These are phyloP conservation scores for Eulacestoma nigropectus DNA, from an alignment of 2,113 vertebrate genomes.

Conservation along the genomic window DNA sequence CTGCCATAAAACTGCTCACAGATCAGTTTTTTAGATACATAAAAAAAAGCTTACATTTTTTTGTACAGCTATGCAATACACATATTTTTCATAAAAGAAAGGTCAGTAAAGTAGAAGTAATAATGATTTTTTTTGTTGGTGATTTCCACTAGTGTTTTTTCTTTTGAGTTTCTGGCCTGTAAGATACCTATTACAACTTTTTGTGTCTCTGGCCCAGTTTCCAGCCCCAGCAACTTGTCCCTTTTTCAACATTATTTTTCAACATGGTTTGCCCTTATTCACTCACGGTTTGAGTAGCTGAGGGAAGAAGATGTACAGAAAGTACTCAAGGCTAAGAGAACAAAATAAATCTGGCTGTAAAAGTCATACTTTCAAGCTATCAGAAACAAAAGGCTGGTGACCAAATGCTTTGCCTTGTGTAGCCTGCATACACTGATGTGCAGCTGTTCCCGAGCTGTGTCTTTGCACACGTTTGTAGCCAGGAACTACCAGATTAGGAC, in stretches of 20 bases:
- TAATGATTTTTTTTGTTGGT: not conserved
- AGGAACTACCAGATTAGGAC: not conserved
- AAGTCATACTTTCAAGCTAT: not conserved
- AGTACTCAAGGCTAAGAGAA: not conserved
- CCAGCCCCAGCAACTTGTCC: not conserved
- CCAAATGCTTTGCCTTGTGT: not conserved
- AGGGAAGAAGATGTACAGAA: not conserved
- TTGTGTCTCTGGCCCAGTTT: not conserved
- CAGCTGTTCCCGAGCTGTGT: not conserved
- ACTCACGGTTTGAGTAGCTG: not conserved
- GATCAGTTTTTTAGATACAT: not conserved
- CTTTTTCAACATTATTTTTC: not conserved
- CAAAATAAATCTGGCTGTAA: not conserved
- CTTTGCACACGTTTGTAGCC: not conserved
- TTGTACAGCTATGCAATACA: not conserved
- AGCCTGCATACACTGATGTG: not conserved
- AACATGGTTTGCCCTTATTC: not conserved
- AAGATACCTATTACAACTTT: not conserved
- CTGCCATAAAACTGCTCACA: not conserved
- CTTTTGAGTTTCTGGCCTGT: not conserved
- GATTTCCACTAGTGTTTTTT: not conserved
- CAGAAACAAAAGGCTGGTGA: not conserved
- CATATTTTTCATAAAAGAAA: not conserved
- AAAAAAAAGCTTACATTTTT: not conserved
- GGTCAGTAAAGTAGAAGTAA: not conserved